These are phyloP conservation scores for Xestia sexstrigata DNA, from an alignment of 2,888 invertebrate genomes.

Conservation along the genomic window DNA sequence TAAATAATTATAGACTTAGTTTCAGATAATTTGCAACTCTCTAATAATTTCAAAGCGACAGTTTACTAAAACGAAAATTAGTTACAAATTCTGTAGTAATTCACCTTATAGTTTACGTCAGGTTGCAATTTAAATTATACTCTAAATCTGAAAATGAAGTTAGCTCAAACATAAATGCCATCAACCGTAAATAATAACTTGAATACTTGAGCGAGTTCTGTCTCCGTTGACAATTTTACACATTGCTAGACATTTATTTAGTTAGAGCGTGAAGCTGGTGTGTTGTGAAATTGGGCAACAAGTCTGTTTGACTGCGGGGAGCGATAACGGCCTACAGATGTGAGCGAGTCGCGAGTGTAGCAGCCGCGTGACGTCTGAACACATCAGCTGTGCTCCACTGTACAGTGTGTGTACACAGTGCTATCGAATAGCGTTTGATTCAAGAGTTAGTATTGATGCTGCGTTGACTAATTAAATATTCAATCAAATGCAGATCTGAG, in stretches of 20 bases:
- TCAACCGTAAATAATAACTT: slow-evolving; percentile 60
- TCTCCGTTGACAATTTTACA: slow-evolving; percentile 58
- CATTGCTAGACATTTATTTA: slow-evolving; percentile 58
- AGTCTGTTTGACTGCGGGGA: slow-evolving; percentile 45
- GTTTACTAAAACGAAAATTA: slow-evolving; percentile 15
- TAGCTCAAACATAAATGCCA: slow-evolving; percentile 44
- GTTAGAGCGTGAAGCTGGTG: slow-evolving; percentile 31
- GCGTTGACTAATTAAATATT: background rate
- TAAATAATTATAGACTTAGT: too few species aligned
- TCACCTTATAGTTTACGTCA: slow-evolving; percentile 38
- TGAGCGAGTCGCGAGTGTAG: background rate
- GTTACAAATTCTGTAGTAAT: slow-evolving; percentile 18
- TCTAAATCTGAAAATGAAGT: slow-evolving; percentile 50
- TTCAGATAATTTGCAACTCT: slow-evolving; percentile 11
- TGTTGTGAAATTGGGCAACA: slow-evolving; percentile 68
- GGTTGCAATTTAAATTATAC: slow-evolving; percentile 53
- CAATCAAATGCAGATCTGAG: background rate
- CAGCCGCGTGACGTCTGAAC: background rate
- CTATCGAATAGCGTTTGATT: background rate
- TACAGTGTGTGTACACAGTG: background rate
- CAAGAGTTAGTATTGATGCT: background rate
- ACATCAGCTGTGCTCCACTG: background rate
- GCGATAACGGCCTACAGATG: slow-evolving; percentile 48
- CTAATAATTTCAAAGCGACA: slow-evolving; percentile 13
- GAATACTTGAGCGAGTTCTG: slow-evolving; percentile 39